Conservation (phyloP, 2,888 invertebrate genomes). For the Thereva unica region DNA sequence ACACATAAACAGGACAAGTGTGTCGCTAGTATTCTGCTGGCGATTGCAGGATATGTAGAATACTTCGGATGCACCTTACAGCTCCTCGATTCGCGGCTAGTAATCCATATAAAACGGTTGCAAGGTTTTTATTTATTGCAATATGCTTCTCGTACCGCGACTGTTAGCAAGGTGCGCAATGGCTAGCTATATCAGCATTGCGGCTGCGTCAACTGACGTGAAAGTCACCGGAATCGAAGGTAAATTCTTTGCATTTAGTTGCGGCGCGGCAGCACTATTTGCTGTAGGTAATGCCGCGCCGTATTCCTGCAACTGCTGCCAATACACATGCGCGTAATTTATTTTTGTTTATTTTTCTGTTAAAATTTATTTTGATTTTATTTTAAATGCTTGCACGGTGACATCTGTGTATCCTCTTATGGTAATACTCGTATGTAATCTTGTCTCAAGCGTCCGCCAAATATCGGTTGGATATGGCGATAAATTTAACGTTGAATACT, state of each 20-base stretch:
- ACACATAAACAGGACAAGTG: constrained; percentile 40
- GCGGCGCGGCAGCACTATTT: constrained; percentile 22
- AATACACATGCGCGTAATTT: constrained; percentile 20
- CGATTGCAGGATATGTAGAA: constrained; percentile 38
- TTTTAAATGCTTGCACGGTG: constrained; percentile 31
- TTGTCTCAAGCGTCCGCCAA: constrained; percentile 27
- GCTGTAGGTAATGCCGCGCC: constrained; percentile 20
- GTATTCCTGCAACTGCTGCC: constrained; percentile 8
- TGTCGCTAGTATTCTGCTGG: constrained; percentile 37
- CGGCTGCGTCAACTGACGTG: constrained; percentile 29
- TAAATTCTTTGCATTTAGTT: constrained; percentile 24
- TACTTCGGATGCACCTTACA: constrained; percentile 30
- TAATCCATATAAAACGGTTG: background rate
- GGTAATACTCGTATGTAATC: constrained; percentile 32
- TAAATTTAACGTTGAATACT: constrained; percentile 19
- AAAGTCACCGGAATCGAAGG: constrained; percentile 30
- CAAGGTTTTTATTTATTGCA: no score
- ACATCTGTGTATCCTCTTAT: constrained; percentile 35
- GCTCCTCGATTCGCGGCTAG: constrained; percentile 3
- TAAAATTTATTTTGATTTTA: constrained; percentile 33
- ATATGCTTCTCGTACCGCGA: no score
- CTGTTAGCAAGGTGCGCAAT: no score
- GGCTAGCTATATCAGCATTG: constrained; percentile 1
- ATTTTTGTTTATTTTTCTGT: constrained; percentile 27
- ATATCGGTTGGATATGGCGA: constrained; percentile 21